Evolutionary conservation across 1,140 invertebrate species (phyloP).

Genomic region (Ephestia elutella): DNA sequence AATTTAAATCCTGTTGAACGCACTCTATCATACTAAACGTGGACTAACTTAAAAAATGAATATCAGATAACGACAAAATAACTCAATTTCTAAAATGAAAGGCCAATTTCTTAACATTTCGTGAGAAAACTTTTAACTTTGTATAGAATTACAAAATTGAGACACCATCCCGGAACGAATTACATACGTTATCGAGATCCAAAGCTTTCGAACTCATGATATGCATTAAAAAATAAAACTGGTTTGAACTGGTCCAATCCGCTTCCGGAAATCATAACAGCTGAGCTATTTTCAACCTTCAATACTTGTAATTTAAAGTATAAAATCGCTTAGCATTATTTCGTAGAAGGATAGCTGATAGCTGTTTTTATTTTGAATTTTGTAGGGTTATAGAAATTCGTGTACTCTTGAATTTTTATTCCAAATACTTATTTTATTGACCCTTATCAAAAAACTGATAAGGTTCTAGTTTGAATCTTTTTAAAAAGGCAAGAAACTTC

Average conservation of each 20-base stretch:
- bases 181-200: conserved; percentile 2
- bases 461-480: too few species aligned
- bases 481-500: too few species aligned
- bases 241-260: conserved; percentile 35
- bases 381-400: too few species aligned
- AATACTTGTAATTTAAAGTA: not conserved
- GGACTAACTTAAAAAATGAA: not conserved
- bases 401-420: not conserved
- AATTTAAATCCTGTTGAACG: too few species aligned
- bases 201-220: conserved; percentile 35
- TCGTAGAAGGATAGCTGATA: not conserved
- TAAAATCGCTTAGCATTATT: not conserved
- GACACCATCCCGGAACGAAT: conserved; percentile 3
- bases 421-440: too few species aligned
- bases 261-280: conserved; percentile 30
- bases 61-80: conserved; percentile 9
- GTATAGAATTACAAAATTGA: conserved; percentile 4
- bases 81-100: conserved; percentile 34
- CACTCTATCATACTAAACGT: too few species aligned
- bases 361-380: not conserved
- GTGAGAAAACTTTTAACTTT: conserved; percentile 2
- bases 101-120: not conserved
- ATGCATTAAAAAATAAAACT: conserved; percentile 36
- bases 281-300: not conserved
- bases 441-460: too few species aligned